phyloP scores from a whole-genome alignment of 2,797 vertebrate species.

The Oreonectes daqikongensis region DNA sequence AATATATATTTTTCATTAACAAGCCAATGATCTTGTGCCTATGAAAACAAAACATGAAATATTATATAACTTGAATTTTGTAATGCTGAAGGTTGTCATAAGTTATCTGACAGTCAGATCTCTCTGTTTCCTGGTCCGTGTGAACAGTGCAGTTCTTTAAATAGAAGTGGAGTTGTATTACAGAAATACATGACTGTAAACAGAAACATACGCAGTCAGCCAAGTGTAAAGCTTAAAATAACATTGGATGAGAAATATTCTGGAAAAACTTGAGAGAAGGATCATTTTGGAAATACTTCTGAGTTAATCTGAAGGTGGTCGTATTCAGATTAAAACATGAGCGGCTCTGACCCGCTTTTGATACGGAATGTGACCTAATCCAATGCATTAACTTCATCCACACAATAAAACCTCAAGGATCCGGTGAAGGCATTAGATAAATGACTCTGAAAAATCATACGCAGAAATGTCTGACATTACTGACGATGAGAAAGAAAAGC shows the following conservation, averaged over 20 bases:
- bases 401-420: conserved; percentile 59
- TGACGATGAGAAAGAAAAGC: no score
- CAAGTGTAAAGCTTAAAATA: conserved; percentile 69
- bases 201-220: conserved; percentile 74
- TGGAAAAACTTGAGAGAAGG: background rate
- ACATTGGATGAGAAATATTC: conserved; percentile 39
- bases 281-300: conserved; percentile 75
- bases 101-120: conserved; percentile 16
- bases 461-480: no score
- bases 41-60: no score
- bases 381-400: conserved; percentile 42
- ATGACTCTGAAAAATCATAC: conserved; percentile 56
- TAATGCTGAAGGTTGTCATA: no score
- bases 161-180: conserved; percentile 65
- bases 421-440: conserved; percentile 83
- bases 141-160: conserved; percentile 36
- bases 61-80: no score
- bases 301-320: conserved; percentile 77
- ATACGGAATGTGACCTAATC: conserved; percentile 88
- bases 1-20: background rate
- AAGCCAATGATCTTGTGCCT: background rate
- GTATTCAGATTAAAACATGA: conserved; percentile 39
- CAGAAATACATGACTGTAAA: conserved; percentile 68
- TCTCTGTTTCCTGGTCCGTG: background rate
- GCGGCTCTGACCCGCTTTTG: conserved; percentile 61